Evolutionary conservation across 2,888 invertebrate species (phyloP), one percentile per base, ranked within the genome.

Genomic region (Hemicrepidius hirtus): DNA sequence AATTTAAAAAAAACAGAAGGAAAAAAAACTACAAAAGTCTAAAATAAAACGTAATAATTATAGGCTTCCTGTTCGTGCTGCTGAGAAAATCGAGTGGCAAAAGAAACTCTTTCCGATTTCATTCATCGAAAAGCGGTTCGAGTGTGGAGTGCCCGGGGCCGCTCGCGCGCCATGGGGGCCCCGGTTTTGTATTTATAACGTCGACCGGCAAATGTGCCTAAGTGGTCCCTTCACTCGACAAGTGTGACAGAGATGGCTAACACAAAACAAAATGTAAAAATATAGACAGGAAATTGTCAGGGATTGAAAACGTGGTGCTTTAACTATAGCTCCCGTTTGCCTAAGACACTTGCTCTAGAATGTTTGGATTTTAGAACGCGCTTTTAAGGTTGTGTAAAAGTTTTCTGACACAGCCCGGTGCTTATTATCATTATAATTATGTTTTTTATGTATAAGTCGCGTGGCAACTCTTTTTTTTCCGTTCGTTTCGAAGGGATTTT

Each of bases 241-340:
- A 21, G 53, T 28, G 37, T 50, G 71, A 67, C 71, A 65, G 49
- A 70, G 70, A 71, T 46, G 66, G 21, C 44, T 40, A n/a, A 55
- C 20, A 60, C 13, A 60, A 65, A 50, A 46, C 16, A 41, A 68
- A 53, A 73, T 57, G 46, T 46, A 68, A 64, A 59, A 64, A 64
- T 41, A 50, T 68, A 64, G 67, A 68, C 63, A 68, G 68, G 68
- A 73, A 73, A 73, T 73, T 64, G 73, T 64, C 68, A 55, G 69
- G 55, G 60, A 65, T 60, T 59, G 71, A 71, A 63, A 64, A 46
- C 69, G 65, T 46, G 57, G 65, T 50, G 49, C 65, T 68, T 50
- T 50, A 53, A 66, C 49, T 50, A 57, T 49, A 59, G 64, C 59
- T 68, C 66, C 66, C 55, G 59, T 59, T 59, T 68, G 60, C 60